These are phyloP conservation scores for Ictalurus punctatus DNA, from an alignment of 2,113 vertebrate genomes.

Conservation along the genomic window DNA sequence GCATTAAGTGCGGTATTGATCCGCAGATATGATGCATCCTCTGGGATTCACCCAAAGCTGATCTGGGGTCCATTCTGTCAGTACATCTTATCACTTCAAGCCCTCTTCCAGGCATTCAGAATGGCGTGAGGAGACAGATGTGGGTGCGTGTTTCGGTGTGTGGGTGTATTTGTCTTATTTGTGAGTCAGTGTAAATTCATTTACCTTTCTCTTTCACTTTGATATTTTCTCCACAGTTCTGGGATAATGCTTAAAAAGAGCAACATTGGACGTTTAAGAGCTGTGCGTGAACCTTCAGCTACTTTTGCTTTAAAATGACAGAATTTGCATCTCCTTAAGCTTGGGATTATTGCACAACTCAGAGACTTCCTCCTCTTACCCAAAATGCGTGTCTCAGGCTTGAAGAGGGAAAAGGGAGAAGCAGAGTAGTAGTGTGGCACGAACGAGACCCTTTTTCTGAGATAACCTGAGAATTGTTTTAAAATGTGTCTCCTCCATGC, in stretches of 20 bases:
- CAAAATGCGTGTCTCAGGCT: not conserved
- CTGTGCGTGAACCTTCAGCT: not conserved
- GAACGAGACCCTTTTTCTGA: not conserved
- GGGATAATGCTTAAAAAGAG: not conserved
- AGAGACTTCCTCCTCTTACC: not conserved
- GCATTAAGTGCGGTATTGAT: constrained; percentile 65
- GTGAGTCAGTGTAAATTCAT: not conserved
- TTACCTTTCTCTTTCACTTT: not conserved
- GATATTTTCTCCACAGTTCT: not conserved
- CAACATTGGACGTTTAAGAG: not conserved
- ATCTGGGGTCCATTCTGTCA: constrained; percentile 53
- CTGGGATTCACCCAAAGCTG: constrained; percentile 51
- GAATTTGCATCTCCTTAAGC: not conserved
- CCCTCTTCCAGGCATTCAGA: constrained; percentile 44
- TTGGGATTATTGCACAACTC: not conserved
- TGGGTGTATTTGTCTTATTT: not conserved
- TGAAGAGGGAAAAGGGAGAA: not conserved
- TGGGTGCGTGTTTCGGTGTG: not conserved
- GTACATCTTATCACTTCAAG: constrained; percentile 50
- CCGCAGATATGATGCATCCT: constrained; percentile 58
- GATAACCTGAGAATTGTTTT: not conserved
- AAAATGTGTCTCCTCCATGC: not conserved
- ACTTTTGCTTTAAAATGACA: not conserved
- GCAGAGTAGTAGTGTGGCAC: not conserved
- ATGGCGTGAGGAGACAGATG: constrained; percentile 8